Evolutionary conservation across 2,888 invertebrate genomes (phyloP).

Genomic region (Mythimna ferrago): DNA sequence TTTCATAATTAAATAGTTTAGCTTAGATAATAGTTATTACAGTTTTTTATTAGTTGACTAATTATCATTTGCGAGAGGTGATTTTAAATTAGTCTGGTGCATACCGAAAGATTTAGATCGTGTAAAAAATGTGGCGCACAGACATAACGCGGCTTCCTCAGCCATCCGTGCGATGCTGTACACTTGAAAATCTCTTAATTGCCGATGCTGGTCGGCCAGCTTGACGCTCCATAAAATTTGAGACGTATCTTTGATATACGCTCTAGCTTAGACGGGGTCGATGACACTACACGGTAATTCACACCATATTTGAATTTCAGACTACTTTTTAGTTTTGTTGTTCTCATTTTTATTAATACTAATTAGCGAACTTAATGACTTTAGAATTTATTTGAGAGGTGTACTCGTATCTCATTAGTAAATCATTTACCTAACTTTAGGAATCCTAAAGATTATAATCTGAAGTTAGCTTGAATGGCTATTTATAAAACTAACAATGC

Average conservation of each 20-base stretch:
- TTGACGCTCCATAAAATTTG: constrained; percentile 88
- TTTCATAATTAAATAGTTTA: constrained; percentile 49
- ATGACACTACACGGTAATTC: constrained; percentile 71
- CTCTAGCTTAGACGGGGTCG: constrained; percentile 79
- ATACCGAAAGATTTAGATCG: constrained; percentile 65
- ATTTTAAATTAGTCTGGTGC: constrained; percentile 65
- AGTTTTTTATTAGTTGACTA: constrained; percentile 53
- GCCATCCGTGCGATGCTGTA: constrained; percentile 79
- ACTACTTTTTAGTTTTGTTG: constrained; percentile 40
- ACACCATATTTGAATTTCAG: constrained; percentile 62
- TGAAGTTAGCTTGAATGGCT: neutral
- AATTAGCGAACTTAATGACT: constrained; percentile 48
- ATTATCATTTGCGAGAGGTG: constrained; percentile 51
- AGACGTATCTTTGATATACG: constrained; percentile 80
- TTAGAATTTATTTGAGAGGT: constrained; percentile 24
- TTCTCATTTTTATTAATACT: constrained; percentile 36
- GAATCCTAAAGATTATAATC: neutral
- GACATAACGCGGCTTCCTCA: constrained; percentile 66
- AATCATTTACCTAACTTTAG: constrained; percentile 5
- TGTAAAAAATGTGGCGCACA: constrained; percentile 70
- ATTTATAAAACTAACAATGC: neutral
- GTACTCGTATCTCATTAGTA: constrained; percentile 2
- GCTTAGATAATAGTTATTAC: constrained; percentile 41
- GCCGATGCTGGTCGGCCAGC: constrained; percentile 70
- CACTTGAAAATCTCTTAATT: constrained; percentile 85